Evolutionary conservation across 2,797 vertebrate species (phyloP).

Genomic region (Arrhamphus sclerolepis): DNA sequence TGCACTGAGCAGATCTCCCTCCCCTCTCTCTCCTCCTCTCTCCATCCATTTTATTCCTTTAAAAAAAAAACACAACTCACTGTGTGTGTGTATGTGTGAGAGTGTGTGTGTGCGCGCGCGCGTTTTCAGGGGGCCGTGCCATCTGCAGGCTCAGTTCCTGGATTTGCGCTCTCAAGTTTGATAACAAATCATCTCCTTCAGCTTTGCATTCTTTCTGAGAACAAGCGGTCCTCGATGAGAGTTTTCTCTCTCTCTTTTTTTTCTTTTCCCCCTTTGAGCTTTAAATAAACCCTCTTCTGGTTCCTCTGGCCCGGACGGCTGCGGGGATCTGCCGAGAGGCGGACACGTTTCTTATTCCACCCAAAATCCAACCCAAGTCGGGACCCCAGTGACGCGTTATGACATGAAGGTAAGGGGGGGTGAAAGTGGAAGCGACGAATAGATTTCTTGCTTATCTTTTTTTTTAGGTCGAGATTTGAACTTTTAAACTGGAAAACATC

Average conservation of each 20-base stretch:
- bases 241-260: background rate
- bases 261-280: background rate
- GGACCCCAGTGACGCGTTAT: slow-evolving; percentile 68
- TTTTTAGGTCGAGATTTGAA: slow-evolving; percentile 26
- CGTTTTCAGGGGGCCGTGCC: slow-evolving; percentile 48
- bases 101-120: slow-evolving; percentile 22
- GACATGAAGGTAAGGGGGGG: slow-evolving; percentile 79
- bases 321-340: slow-evolving; percentile 69
- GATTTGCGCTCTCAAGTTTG: slow-evolving; percentile 54
- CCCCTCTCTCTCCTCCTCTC: slow-evolving; percentile 13
- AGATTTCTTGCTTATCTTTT: background rate
- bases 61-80: too few relatives aligned
- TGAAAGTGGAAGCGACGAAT: slow-evolving; percentile 18
- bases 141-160: slow-evolving; percentile 50
- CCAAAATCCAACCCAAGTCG: slow-evolving; percentile 68
- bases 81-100: slow-evolving; percentile 20
- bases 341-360: slow-evolving; percentile 63
- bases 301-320: slow-evolving; percentile 24
- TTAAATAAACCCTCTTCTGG: background rate
- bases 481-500: slow-evolving; percentile 52
- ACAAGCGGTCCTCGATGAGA: background rate
- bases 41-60: slow-evolving; percentile 64
- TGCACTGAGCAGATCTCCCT: slow-evolving; percentile 60
- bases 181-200: slow-evolving; percentile 11
- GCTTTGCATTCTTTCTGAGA: background rate